These are phyloP conservation scores for Porites lobata DNA, from an alignment of 92 coral and sea anemone species.

Conservation along the genomic window DNA sequence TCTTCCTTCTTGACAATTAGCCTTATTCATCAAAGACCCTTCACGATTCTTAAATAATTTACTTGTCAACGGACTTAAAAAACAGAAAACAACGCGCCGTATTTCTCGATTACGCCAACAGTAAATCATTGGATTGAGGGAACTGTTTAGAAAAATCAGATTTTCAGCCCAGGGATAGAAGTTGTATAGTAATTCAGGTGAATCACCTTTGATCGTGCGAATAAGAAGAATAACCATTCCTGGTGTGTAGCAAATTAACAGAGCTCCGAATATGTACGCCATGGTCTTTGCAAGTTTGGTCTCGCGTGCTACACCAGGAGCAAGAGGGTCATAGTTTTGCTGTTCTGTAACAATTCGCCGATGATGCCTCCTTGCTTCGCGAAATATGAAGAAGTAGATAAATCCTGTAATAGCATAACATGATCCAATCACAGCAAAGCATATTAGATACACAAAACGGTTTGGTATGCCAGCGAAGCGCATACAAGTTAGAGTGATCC, in stretches of 20 bases:
- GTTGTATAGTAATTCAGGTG: slow-evolving; percentile 25
- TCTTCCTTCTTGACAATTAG: not conserved
- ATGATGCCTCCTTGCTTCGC: slow-evolving; percentile 48
- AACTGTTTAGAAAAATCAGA: slow-evolving; percentile 61
- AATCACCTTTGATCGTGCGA: slow-evolving; percentile 46
- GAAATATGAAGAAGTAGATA: slow-evolving; percentile 61
- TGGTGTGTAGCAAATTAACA: slow-evolving; percentile 58
- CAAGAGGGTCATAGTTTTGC: slow-evolving; percentile 29
- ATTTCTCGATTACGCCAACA: slow-evolving; percentile 68
- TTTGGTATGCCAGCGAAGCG: slow-evolving; percentile 50
- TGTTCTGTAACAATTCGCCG: slow-evolving; percentile 30
- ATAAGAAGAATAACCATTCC: slow-evolving; percentile 43
- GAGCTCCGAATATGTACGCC: slow-evolving; percentile 52
- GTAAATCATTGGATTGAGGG: slow-evolving; percentile 58
- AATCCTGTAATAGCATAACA: slow-evolving; percentile 50
- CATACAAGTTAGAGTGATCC: slow-evolving; percentile 41
- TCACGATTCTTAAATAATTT: not conserved
- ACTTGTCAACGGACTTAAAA: slow-evolving; percentile 27
- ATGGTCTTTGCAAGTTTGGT: slow-evolving; percentile 53
- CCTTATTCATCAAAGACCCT: not conserved
- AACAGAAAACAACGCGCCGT: slow-evolving; percentile 29
- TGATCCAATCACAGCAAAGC: slow-evolving; percentile 47
- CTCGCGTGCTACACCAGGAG: slow-evolving; percentile 22
- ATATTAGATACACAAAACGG: slow-evolving; percentile 45
- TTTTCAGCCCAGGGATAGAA: slow-evolving; percentile 64